Conservation (phyloP, 2,113 vertebrate species). For the Corydoras sp. region DNA sequence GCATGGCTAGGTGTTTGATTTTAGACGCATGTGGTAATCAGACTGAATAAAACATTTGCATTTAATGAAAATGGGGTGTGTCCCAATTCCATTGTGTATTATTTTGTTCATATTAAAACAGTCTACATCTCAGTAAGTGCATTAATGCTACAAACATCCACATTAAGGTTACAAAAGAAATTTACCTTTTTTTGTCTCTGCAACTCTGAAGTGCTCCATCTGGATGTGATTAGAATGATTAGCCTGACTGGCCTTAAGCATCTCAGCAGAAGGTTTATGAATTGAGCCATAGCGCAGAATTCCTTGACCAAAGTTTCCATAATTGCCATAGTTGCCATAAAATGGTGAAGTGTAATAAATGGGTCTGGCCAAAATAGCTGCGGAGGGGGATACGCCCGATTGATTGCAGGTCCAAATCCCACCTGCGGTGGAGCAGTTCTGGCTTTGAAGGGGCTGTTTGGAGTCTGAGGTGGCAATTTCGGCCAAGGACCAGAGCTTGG, state of each 20-base stretch:
- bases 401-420: slow-evolving; percentile 73
- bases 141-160: not conserved
- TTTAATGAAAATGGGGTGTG: too few species aligned
- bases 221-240: slow-evolving; percentile 76
- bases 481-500: slow-evolving; percentile 94
- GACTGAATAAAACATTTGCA: too few species aligned
- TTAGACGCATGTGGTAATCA: too few species aligned
- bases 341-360: slow-evolving; percentile 98
- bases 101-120: too few species aligned
- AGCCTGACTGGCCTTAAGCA: slow-evolving; percentile 68
- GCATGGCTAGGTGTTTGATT: too few species aligned
- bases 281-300: slow-evolving; percentile 85
- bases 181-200: slow-evolving; percentile 94
- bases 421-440: slow-evolving; percentile 65
- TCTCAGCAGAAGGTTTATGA: slow-evolving; percentile 50
- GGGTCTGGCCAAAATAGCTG: slow-evolving; percentile 88
- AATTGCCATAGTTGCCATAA: slow-evolving; percentile 97
- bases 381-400: slow-evolving; percentile 71
- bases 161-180: not conserved
- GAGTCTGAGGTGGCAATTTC: slow-evolving; percentile 98
- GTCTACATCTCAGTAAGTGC: not conserved
- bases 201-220: slow-evolving; percentile 82
- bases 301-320: slow-evolving; percentile 93
- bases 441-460: slow-evolving; percentile 75
- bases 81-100: too few species aligned